A percentile compares a stretch with the other conserved stretches of the same genome.
Evolutionary conservation across 2,888 invertebrate genomes (phyloP).

Genomic region (Parasteatoda lunata): DNA sequence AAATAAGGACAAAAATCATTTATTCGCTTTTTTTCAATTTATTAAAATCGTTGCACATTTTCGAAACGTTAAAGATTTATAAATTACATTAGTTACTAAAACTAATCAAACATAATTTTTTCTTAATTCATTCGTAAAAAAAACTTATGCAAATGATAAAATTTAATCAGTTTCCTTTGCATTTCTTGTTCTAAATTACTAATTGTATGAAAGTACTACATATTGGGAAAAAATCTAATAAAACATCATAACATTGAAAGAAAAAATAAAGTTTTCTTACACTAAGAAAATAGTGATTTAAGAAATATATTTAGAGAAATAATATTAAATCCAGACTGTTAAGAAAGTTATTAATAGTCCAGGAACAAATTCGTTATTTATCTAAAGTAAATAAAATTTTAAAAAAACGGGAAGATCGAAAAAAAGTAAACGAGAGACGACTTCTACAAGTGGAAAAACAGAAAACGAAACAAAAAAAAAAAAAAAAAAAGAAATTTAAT

Average conservation of each 20-base stretch:
- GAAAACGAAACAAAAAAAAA: slow-evolving; percentile 13
- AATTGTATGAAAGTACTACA: no score
- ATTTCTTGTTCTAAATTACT: no score
- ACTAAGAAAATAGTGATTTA: background rate
- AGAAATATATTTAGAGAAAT: background rate
- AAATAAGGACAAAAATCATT: no score
- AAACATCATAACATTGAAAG: background rate
- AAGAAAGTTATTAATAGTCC: slow-evolving; percentile 16
- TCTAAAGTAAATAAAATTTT: slow-evolving; percentile 1
- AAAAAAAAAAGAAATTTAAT: slow-evolving; percentile 42
- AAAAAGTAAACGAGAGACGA: slow-evolving; percentile 7
- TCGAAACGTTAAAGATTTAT: no score
- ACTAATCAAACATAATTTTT: no score
- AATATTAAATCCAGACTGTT: slow-evolving; percentile 9
- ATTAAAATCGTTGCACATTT: no score
- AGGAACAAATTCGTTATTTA: slow-evolving; percentile 28
- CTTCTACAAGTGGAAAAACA: slow-evolving; percentile 33
- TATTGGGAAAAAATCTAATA: no score
- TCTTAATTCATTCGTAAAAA: no score
- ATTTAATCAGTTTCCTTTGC: no score
- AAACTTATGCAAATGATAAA: no score
- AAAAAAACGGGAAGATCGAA: background rate
- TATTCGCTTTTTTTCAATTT: no score
- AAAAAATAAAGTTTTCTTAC: background rate
- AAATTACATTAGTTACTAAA: no score